These are phyloP conservation scores for Atopsyche davidsoni DNA, from an alignment of 1,140 invertebrate species.

Conservation along the genomic window DNA sequence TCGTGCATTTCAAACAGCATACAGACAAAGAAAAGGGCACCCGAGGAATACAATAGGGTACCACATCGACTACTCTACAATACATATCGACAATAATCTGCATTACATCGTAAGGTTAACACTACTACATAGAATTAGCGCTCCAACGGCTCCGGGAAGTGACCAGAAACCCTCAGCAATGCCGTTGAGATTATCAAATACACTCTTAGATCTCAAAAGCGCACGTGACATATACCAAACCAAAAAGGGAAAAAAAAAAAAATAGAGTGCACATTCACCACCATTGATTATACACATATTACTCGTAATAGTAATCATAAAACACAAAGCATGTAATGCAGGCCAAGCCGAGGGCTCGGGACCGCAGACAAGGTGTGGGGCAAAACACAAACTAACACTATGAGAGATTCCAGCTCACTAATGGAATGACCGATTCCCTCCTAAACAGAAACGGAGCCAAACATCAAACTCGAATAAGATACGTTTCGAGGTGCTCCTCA, in stretches of 20 bases:
- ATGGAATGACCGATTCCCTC: slow-evolving; percentile 25
- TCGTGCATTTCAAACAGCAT: slow-evolving; percentile 54
- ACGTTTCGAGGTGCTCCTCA: no score
- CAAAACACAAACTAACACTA: slow-evolving; percentile 26
- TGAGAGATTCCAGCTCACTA: slow-evolving; percentile 27
- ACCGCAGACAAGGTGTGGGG: not conserved
- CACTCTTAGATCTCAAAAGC: slow-evolving; percentile 9
- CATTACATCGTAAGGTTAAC: slow-evolving; percentile 28
- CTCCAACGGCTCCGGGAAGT: slow-evolving; percentile 6
- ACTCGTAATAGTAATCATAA: slow-evolving; percentile 17
- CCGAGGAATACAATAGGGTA: slow-evolving; percentile 45
- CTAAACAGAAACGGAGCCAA: slow-evolving; percentile 3
- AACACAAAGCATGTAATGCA: slow-evolving; percentile 20
- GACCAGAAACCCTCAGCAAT: not conserved
- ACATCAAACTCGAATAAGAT: no score
- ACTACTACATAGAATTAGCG: slow-evolving; percentile 27
- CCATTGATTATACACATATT: slow-evolving; percentile 26
- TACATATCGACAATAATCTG: slow-evolving; percentile 30
- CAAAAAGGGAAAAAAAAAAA: slow-evolving; percentile 21
- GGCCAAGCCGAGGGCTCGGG: not conserved
- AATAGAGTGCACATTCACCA: slow-evolving; percentile 26
- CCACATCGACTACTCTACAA: slow-evolving; percentile 49
- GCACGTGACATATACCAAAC: slow-evolving; percentile 27
- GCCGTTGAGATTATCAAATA: slow-evolving; percentile 7
- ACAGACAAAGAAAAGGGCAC: slow-evolving; percentile 50